Conservation (phyloP, 2,888 invertebrate genomes). For the Lamproptera curius region DNA sequence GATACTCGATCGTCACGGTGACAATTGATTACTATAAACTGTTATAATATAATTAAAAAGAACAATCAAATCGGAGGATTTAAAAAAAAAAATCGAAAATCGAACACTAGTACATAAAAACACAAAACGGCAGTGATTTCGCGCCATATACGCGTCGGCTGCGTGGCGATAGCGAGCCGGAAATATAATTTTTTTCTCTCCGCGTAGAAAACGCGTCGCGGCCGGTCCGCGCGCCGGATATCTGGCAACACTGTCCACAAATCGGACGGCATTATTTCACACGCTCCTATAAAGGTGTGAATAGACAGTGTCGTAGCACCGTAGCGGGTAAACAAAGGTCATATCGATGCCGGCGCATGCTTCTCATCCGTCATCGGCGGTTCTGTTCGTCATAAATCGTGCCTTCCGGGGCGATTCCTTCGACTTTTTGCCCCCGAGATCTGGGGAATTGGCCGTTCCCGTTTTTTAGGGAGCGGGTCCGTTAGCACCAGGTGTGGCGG, state of each 20-base stretch:
- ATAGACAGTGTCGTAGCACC: slow-evolving; percentile 49
- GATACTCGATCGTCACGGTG: slow-evolving; percentile 64
- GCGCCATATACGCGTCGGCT: slow-evolving; percentile 30
- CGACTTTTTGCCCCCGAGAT: slow-evolving; percentile 66
- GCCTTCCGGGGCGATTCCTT: slow-evolving; percentile 71
- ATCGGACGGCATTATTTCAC: slow-evolving; percentile 59
- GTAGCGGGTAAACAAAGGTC: slow-evolving; percentile 49
- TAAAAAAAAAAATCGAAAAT: too few relatives aligned
- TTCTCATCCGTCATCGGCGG: slow-evolving; percentile 71
- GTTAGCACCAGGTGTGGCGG: slow-evolving; percentile 60
- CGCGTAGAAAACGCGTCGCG: slow-evolving; percentile 5
- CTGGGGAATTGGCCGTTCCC: too few relatives aligned
- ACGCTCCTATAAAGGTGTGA: slow-evolving; percentile 49
- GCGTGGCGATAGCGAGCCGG: slow-evolving; percentile 9
- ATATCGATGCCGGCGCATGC: slow-evolving; percentile 67
- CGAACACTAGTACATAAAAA: too few relatives aligned
- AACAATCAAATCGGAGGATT: too few relatives aligned
- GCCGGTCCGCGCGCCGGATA: slow-evolving; percentile 13
- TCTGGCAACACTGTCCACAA: slow-evolving; percentile 34
- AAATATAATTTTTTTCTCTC: slow-evolving; percentile 8
- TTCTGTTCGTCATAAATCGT: slow-evolving; percentile 73
- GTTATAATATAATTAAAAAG: too few relatives aligned
- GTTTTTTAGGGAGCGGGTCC: slow-evolving; percentile 63
- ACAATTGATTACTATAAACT: too few relatives aligned
- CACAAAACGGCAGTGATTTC: too few relatives aligned